Evolutionary conservation across 2,797 vertebrate genomes (phyloP).

Genomic region (Odontamblyopus lacepedii): DNA sequence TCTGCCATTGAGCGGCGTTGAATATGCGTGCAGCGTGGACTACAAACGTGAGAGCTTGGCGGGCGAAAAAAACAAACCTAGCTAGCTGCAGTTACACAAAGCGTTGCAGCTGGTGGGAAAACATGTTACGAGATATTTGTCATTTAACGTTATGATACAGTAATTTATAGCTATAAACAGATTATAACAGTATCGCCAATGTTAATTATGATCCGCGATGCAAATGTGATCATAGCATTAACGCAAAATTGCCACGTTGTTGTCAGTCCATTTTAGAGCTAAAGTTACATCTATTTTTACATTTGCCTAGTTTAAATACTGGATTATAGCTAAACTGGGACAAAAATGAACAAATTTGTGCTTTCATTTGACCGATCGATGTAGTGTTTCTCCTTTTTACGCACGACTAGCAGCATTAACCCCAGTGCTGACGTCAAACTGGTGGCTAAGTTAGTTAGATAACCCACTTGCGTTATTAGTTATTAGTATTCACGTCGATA

Average conservation of each 20-base stretch:
- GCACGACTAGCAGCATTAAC: background rate
- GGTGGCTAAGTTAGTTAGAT: accelerated
- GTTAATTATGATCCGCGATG: background rate
- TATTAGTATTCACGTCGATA: background rate
- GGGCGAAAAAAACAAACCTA: constrained; percentile 31
- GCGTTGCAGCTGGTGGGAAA: constrained; percentile 1
- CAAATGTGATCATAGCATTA: background rate
- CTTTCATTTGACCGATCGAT: background rate
- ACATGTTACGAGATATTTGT: background rate
- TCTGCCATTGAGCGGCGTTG: background rate
- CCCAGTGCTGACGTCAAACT: background rate
- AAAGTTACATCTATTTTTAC: background rate
- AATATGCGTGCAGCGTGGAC: constrained; percentile 42
- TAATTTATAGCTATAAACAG: background rate
- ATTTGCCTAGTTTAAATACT: background rate
- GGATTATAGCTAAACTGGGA: background rate
- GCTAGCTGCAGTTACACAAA: constrained; percentile 36
- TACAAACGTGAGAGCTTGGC: constrained; percentile 60
- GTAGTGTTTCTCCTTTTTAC: background rate
- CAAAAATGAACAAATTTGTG: background rate
- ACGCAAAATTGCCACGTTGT: background rate
- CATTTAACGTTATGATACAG: too few relatives aligned
- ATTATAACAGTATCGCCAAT: background rate
- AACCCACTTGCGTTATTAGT: accelerated
- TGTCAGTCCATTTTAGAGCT: background rate